These are phyloP conservation scores for Syrrhaptes paradoxus DNA, from an alignment of 2,113 vertebrate genomes.

Conservation along the genomic window DNA sequence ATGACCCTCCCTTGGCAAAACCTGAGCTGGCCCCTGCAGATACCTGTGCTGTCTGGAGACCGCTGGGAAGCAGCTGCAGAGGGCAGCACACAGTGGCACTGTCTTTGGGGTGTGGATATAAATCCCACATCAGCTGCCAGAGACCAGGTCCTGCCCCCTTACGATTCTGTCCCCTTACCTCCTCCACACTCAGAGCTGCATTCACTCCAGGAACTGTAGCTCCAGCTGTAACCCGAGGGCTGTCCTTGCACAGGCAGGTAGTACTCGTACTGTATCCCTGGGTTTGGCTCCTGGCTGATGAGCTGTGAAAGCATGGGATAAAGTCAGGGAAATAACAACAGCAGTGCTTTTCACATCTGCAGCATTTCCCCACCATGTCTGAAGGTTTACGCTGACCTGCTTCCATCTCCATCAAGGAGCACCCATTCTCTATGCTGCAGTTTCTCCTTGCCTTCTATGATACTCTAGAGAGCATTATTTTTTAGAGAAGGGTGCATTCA, in stretches of 20 bases:
- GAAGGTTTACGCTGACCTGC: background rate
- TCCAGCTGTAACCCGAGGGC: conserved; percentile 84
- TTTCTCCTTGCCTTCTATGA: background rate
- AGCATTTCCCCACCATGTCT: background rate
- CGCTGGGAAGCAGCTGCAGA: conserved; percentile 16
- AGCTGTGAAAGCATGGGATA: conserved; percentile 74
- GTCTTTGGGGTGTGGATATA: background rate
- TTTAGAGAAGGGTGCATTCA: background rate
- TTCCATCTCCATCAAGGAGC: background rate
- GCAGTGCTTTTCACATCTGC: background rate
- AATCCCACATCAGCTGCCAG: background rate
- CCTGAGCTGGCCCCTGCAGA: background rate
- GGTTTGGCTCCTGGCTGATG: conserved; percentile 91
- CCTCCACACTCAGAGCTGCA: conserved; percentile 90
- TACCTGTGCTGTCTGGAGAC: background rate
- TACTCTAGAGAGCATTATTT: background rate
- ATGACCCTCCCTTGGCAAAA: background rate
- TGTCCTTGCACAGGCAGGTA: conserved; percentile 78
- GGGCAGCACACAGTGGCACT: background rate
- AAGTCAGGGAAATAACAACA: background rate
- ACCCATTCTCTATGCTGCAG: background rate
- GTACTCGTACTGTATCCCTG: conserved; percentile 88
- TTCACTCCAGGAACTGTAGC: conserved; percentile 88
- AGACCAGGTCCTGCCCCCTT: background rate
- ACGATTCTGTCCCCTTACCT: too few species aligned